These are phyloP conservation scores for Montipora efflorescens DNA, from an alignment of 64 coral and sea anemone species.

Conservation along the genomic window DNA sequence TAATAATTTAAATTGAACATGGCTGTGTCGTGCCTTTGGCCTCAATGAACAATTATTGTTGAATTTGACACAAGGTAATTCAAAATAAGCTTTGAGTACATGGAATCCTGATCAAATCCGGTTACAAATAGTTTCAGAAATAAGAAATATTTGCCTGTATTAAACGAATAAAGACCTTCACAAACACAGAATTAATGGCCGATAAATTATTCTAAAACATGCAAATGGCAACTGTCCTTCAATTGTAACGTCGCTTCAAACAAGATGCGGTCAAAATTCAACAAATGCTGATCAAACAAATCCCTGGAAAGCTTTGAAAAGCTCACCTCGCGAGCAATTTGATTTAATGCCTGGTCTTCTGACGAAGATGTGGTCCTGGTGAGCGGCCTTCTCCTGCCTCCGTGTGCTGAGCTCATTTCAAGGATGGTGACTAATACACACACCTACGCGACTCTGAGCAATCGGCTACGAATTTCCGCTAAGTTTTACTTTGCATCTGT, in stretches of 20 bases:
- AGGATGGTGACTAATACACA: conserved; percentile 68
- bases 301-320: neutral
- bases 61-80: too few relatives aligned
- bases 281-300: too few relatives aligned
- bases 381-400: conserved; percentile 83
- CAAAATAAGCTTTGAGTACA: neutral
- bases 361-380: conserved; percentile 74
- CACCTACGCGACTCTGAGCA: conserved; percentile 56
- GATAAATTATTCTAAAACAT: neutral
- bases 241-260: too few relatives aligned
- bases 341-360: conserved; percentile 93
- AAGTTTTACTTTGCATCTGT: conserved; percentile 55
- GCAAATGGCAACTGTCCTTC: neutral
- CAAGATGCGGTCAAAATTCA: too few relatives aligned
- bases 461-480: conserved; percentile 1
- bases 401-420: conserved; percentile 91
- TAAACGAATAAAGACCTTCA: neutral
- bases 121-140: neutral
- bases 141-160: neutral
- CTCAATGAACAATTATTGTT: neutral
- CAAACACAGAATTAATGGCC: neutral
- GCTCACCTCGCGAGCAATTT: conserved; percentile 95
- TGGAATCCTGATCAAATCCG: neutral
- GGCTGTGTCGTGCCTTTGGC: conserved; percentile 4
- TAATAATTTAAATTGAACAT: neutral